phyloP scores from a whole-genome alignment of 2,113 vertebrate species.

The Gymnogyps californianus region DNA sequence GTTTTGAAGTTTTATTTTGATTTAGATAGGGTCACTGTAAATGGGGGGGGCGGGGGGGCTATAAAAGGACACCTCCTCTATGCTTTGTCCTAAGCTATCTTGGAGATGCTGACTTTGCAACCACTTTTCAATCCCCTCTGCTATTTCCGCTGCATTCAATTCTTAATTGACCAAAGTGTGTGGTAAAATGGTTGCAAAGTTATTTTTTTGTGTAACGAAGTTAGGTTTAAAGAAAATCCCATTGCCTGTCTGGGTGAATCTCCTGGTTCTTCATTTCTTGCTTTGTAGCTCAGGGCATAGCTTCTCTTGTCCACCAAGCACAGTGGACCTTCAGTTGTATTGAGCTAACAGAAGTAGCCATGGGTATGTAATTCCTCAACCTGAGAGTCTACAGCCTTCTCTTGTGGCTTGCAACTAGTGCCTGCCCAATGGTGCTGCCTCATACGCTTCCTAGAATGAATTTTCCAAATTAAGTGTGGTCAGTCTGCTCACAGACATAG shows the following conservation, averaged over 20 bases:
- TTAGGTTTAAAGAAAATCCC: neutral
- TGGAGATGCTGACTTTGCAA: neutral
- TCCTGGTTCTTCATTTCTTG: neutral
- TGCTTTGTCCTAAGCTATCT: neutral
- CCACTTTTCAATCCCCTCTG: neutral
- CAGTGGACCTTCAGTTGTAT: neutral
- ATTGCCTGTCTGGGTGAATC: neutral
- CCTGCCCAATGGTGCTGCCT: neutral
- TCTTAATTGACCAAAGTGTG: neutral
- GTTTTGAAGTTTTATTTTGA: neutral
- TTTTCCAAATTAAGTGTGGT: neutral
- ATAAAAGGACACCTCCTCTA: neutral
- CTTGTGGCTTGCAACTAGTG: rapidly evolving
- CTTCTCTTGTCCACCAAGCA: neutral
- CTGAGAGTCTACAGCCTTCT: neutral
- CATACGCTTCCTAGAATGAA: neutral
- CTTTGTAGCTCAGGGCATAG: neutral
- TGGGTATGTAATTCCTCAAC: neutral
- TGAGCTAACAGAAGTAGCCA: neutral
- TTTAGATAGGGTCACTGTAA: neutral
- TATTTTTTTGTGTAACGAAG: neutral
- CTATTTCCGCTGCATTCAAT: neutral
- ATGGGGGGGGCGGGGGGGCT: neutral
- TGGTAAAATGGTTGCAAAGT: neutral
- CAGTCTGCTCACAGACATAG: neutral